Percentiles rank a stretch among this genome's conserved stretches.
These are phyloP conservation scores for Diploscapter pachys DNA, from an alignment of 1,140 invertebrate species.

Conservation along the genomic window DNA sequence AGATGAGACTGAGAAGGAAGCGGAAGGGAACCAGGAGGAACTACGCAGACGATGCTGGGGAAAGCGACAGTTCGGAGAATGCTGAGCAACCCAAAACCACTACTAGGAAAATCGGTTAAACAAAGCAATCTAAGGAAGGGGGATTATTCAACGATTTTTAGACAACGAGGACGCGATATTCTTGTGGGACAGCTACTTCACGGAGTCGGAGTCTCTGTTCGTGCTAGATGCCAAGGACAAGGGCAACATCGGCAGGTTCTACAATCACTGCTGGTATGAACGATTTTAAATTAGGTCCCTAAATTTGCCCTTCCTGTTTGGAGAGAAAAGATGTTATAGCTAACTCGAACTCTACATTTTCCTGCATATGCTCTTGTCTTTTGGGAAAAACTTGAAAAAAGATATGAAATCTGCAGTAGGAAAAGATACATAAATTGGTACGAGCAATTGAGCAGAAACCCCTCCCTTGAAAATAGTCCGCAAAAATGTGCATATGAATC, in stretches of 20 bases:
- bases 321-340: neutral
- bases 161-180: constrained; percentile 15
- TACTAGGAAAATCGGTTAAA: neutral
- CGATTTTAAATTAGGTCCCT: too few species aligned
- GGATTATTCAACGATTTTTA: neutral
- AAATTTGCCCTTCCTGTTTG: too few species aligned
- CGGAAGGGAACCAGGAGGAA: neutral
- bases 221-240: constrained; percentile 93
- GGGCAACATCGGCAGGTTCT: constrained; percentile 79
- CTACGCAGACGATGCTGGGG: neutral
- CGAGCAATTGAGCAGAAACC: too few species aligned
- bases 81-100: neutral
- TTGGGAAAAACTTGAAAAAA: too few species aligned
- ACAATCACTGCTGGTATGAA: constrained; percentile 14
- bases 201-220: constrained; percentile 72
- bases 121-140: neutral
- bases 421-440: too few species aligned
- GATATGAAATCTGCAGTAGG: too few species aligned
- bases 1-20: neutral
- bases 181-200: constrained; percentile 75
- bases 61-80: neutral
- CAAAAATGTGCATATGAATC: too few species aligned
- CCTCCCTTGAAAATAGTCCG: too few species aligned
- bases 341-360: neutral
- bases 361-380: too few species aligned